phyloP scores from a whole-genome alignment of 2,113 vertebrate genomes.

The Mola mola region DNA sequence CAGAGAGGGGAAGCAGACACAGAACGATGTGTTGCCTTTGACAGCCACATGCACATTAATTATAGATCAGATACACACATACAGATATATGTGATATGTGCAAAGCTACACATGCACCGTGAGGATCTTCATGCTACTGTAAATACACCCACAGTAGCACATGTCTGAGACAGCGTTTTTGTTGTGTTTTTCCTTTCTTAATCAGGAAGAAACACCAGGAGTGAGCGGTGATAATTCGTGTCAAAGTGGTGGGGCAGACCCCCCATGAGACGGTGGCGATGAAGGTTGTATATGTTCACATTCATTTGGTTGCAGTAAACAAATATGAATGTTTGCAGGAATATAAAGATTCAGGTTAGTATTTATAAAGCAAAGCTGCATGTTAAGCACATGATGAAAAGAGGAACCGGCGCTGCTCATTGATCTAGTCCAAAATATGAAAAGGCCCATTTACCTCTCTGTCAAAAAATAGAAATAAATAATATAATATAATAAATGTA shows the following conservation, averaged over 20 bases:
- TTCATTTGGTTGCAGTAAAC: background rate
- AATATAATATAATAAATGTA: too few relatives aligned
- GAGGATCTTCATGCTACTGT: constrained; percentile 3
- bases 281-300: background rate
- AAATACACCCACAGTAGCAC: constrained; percentile 6
- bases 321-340: background rate
- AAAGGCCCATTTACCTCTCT: too few relatives aligned
- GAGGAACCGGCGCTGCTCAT: too few relatives aligned
- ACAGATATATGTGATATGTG: constrained; percentile 20
- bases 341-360: background rate
- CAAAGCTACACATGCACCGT: constrained; percentile 3
- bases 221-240: background rate
- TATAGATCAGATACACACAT: constrained; percentile 28
- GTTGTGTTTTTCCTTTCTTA: background rate
- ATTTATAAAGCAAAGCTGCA: too few relatives aligned
- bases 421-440: too few relatives aligned
- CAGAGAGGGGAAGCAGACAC: constrained; percentile 72
- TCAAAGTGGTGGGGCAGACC: background rate
- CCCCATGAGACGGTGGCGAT: background rate
- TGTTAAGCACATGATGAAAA: too few relatives aligned
- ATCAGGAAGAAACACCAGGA: background rate
- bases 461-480: too few relatives aligned
- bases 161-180: background rate
- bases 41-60: constrained; percentile 43
- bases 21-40: constrained; percentile 62